These are phyloP conservation scores for Brachyptera putata DNA, from an alignment of 2,888 invertebrate genomes.

Conservation along the genomic window DNA sequence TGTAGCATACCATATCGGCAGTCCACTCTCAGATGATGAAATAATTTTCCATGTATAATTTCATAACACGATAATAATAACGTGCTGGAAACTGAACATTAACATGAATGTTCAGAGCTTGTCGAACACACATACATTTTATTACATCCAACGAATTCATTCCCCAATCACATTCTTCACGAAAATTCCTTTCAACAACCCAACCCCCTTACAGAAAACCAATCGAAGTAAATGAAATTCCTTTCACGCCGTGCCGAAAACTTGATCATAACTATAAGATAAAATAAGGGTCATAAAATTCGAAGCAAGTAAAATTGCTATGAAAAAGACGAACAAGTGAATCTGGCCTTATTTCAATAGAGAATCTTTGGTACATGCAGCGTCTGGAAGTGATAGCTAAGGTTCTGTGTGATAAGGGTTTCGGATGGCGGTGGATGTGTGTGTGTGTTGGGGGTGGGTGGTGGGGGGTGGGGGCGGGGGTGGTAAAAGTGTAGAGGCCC, in stretches of 20 bases:
- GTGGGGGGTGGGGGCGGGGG: not conserved
- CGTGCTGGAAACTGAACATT: too few species aligned
- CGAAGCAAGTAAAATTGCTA: not conserved
- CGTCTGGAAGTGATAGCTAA: constrained; percentile 19
- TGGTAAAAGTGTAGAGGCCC: constrained; percentile 7
- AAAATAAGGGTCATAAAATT: constrained; percentile 8
- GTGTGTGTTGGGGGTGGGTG: not conserved
- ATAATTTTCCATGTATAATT: too few species aligned
- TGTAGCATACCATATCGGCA: too few species aligned
- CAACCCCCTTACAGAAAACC: not conserved
- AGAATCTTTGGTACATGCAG: constrained; percentile 9
- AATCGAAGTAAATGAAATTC: constrained; percentile 1
- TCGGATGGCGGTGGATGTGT: not conserved
- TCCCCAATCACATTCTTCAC: too few species aligned
- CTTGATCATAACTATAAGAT: constrained; percentile 17
- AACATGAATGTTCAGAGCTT: too few species aligned
- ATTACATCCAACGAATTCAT: too few species aligned
- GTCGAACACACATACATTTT: too few species aligned
- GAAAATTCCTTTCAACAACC: too few species aligned
- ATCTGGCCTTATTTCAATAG: constrained; percentile 21
- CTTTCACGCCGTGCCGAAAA: constrained; percentile 11
- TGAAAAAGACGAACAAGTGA: constrained; percentile 18
- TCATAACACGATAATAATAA: too few species aligned
- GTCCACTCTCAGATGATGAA: too few species aligned
- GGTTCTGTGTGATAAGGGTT: constrained; percentile 1